Evolutionary conservation across 2,797 vertebrate genomes (phyloP).

Genomic region (Sebastes wilsoni): DNA sequence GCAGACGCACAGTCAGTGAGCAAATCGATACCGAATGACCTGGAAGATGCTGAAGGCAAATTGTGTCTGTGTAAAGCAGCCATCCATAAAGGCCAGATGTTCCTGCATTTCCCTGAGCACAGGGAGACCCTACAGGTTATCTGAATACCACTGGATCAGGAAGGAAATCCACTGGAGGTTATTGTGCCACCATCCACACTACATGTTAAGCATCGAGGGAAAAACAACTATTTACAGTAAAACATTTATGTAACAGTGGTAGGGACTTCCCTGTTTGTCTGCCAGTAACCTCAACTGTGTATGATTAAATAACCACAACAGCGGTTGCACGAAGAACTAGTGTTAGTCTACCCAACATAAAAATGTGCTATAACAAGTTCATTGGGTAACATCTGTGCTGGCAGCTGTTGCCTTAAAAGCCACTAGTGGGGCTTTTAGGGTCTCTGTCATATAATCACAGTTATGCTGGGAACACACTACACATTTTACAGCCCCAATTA

Average conservation of each 20-base stretch:
- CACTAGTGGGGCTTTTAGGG: slow-evolving; percentile 1
- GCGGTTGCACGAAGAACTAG: background rate
- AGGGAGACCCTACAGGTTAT: slow-evolving; percentile 19
- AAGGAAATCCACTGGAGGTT: slow-evolving; percentile 16
- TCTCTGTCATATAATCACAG: background rate
- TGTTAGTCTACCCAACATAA: background rate
- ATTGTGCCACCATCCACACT: background rate
- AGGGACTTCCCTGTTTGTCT: background rate
- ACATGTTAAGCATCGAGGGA: background rate
- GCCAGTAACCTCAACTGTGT: background rate
- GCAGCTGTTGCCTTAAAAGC: slow-evolving; percentile 41
- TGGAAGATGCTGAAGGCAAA: slow-evolving; percentile 53
- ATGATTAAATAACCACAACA: slow-evolving; percentile 2
- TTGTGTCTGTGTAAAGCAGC: slow-evolving; percentile 29
- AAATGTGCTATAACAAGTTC: slow-evolving; percentile 13
- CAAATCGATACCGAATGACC: slow-evolving; percentile 64
- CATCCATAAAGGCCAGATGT: slow-evolving; percentile 71
- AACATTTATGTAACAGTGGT: background rate
- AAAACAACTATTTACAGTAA: background rate
- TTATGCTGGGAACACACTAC: background rate
- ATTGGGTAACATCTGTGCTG: slow-evolving; percentile 43
- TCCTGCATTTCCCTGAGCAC: slow-evolving; percentile 24
- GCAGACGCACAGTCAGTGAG: slow-evolving; percentile 33
- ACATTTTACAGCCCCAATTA: slow-evolving; percentile 14
- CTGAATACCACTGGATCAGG: slow-evolving; percentile 11